These are phyloP conservation scores for Meteorus colon DNA, from an alignment of 2,888 invertebrate genomes.

Conservation along the genomic window DNA sequence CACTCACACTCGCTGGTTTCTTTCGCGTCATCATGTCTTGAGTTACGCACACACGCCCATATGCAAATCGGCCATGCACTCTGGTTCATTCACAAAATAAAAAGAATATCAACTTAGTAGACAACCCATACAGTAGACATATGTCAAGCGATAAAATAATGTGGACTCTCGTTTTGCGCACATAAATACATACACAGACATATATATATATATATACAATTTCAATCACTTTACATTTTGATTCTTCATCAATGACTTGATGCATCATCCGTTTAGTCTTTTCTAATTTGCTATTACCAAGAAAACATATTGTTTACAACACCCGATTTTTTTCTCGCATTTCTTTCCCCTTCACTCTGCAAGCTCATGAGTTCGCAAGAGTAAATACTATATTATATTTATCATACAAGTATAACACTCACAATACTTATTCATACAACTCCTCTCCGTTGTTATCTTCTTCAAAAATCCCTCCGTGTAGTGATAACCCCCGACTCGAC, in stretches of 20 bases:
- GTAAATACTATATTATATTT: background rate
- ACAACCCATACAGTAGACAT: background rate
- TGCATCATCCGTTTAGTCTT: background rate
- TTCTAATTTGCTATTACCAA: background rate
- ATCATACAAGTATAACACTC: background rate
- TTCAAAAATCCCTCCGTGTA: slow-evolving; percentile 69
- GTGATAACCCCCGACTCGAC: slow-evolving; percentile 69
- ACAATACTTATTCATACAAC: slow-evolving; percentile 21
- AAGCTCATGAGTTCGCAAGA: background rate
- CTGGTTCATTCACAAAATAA: slow-evolving; percentile 45
- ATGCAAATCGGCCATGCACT: slow-evolving; percentile 53
- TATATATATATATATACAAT: background rate
- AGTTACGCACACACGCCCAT: slow-evolving; percentile 30
- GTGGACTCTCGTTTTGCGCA: slow-evolving; percentile 35
- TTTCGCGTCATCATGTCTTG: slow-evolving; percentile 40
- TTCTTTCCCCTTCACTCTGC: background rate
- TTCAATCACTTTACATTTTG: background rate
- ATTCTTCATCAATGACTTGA: background rate
- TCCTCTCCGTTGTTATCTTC: slow-evolving; percentile 59
- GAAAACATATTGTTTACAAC: background rate
- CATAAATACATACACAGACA: slow-evolving; percentile 1
- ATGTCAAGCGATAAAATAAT: slow-evolving; percentile 31
- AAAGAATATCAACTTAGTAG: slow-evolving; percentile 15
- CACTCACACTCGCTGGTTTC: slow-evolving; percentile 55
- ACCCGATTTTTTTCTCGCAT: background rate